These are phyloP conservation scores for Megaceryle alcyon DNA, from an alignment of 2,797 vertebrate species.

Conservation along the genomic window DNA sequence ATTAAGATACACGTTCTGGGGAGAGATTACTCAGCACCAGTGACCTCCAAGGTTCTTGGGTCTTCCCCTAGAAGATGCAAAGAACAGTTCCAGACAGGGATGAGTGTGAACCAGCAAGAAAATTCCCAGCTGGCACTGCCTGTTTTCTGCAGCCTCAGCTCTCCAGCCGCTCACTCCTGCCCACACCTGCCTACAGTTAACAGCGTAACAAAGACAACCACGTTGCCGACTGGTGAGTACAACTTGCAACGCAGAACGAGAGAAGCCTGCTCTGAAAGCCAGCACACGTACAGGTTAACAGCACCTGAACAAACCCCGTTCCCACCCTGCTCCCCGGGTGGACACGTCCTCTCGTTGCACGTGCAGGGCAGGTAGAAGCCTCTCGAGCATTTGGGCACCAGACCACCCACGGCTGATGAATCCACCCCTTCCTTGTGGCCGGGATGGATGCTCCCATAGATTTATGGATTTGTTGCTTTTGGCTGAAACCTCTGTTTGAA, in stretches of 20 bases:
- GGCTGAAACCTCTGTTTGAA: background rate
- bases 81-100: background rate
- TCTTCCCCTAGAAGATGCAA: background rate
- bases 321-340: background rate
- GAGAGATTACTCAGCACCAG: background rate
- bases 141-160: background rate
- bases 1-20: background rate
- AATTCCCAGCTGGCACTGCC: background rate
- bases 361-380: background rate
- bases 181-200: background rate
- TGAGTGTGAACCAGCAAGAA: background rate
- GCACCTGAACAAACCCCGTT: background rate
- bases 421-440: background rate
- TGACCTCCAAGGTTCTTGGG: background rate
- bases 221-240: background rate
- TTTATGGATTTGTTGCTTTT: background rate
- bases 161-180: background rate
- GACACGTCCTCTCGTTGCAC: fast-evolving
- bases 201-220: background rate
- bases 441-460: background rate
- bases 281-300: background rate
- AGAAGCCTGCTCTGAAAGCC: background rate
- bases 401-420: background rate
- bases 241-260: background rate
- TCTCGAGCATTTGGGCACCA: background rate